These are phyloP conservation scores for Andrena chrysosceles DNA, from an alignment of 2,888 invertebrate species.

Conservation along the genomic window DNA sequence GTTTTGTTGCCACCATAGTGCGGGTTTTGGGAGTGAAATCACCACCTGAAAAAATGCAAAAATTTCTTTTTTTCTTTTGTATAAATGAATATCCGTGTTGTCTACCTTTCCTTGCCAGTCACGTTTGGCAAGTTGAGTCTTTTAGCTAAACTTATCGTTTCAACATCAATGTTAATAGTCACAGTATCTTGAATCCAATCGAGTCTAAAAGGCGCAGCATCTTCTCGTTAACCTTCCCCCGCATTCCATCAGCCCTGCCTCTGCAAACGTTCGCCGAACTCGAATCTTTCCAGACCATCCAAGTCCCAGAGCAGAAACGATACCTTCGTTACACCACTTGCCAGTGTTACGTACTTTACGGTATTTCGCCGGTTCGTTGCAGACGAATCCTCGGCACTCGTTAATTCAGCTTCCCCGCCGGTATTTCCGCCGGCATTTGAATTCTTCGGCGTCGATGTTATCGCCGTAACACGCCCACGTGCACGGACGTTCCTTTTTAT, in stretches of 20 bases:
- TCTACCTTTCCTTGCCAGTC: too few relatives aligned
- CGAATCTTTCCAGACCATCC: neutral
- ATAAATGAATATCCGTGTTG: too few relatives aligned
- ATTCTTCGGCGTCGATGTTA: slow-evolving; percentile 14
- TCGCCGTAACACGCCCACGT: slow-evolving; percentile 28
- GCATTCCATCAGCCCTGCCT: neutral
- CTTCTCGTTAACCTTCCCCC: neutral
- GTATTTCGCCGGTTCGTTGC: slow-evolving; percentile 32
- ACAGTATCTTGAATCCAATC: neutral
- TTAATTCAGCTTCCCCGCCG: slow-evolving; percentile 31
- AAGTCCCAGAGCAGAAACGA: neutral
- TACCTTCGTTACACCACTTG: neutral
- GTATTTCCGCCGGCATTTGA: slow-evolving; percentile 21
- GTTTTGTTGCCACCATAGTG: too few relatives aligned
- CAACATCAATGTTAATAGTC: neutral
- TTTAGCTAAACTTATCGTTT: neutral
- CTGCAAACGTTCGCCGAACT: neutral
- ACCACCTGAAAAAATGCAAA: too few relatives aligned
- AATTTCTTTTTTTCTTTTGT: too few relatives aligned
- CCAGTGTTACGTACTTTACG: neutral
- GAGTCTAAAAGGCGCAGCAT: neutral
- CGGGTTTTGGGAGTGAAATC: too few relatives aligned
- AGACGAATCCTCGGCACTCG: slow-evolving; percentile 12
- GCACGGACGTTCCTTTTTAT: slow-evolving; percentile 1
- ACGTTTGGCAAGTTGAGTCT: too few relatives aligned